phyloP scores from a whole-genome alignment of 2,888 invertebrate species.

The Mamestra brassicae region DNA sequence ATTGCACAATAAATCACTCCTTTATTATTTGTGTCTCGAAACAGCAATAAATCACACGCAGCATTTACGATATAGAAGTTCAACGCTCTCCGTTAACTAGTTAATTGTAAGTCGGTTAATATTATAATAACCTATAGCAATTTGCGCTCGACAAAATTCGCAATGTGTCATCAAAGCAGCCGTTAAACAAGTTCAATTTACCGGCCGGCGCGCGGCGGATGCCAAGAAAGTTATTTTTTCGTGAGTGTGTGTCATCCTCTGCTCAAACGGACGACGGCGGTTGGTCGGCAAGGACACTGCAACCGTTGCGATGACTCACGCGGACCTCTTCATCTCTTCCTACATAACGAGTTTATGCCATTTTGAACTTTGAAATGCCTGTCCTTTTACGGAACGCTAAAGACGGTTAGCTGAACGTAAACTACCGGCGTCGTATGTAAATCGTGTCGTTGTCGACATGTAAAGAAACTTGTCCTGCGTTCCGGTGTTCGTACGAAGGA shows the following conservation, averaged over 20 bases:
- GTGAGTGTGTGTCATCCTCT: slow-evolving; percentile 76
- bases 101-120: slow-evolving; percentile 58
- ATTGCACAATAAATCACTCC: slow-evolving; percentile 33
- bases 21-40: slow-evolving; percentile 41
- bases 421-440: slow-evolving; percentile 66
- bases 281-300: slow-evolving; percentile 75
- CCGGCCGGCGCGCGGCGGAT: slow-evolving; percentile 55
- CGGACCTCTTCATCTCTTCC: slow-evolving; percentile 61
- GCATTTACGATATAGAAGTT: slow-evolving; percentile 55
- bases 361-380: slow-evolving; percentile 68
- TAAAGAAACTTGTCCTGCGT: slow-evolving; percentile 61
- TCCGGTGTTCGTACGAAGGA: slow-evolving; percentile 50
- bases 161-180: slow-evolving; percentile 68
- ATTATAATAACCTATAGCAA: slow-evolving; percentile 55
- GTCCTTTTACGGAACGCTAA: slow-evolving; percentile 63
- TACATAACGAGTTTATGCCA: slow-evolving; percentile 65
- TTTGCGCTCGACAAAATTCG: slow-evolving; percentile 49
- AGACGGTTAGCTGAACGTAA: slow-evolving; percentile 42
- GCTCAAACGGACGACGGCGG: slow-evolving; percentile 61
- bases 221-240: slow-evolving; percentile 72
- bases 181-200: slow-evolving; percentile 79
- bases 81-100: slow-evolving; percentile 49
- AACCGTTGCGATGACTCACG: slow-evolving; percentile 76
- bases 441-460: slow-evolving; percentile 58
- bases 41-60: slow-evolving; percentile 32